phyloP scores from a whole-genome alignment of 1,140 invertebrate genomes.

The Anoplophora glabripennis region DNA sequence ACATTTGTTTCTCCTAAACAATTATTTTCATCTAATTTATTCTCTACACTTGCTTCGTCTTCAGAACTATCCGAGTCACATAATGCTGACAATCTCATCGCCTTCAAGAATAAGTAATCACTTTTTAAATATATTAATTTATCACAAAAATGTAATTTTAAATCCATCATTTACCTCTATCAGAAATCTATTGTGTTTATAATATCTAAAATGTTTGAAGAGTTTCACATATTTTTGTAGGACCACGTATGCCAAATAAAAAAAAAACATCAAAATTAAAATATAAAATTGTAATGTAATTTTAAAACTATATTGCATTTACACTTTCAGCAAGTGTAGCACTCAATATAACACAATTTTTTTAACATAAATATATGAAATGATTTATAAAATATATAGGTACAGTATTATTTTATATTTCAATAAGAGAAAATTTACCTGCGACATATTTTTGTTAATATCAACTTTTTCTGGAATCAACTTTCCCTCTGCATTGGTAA shows the following conservation, averaged over 20 bases:
- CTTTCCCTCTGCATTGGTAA: slow-evolving; percentile 19
- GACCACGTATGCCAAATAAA: no score
- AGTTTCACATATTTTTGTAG: no score
- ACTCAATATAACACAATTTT: not conserved
- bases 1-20: not conserved
- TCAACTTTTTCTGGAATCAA: slow-evolving; percentile 21
- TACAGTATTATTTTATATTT: not conserved
- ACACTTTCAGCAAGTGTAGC: no score
- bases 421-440: not conserved
- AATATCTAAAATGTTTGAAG: no score
- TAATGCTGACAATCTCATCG: slow-evolving; percentile 24
- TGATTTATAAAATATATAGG: not conserved
- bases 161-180: not conserved
- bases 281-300: no score
- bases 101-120: no score
- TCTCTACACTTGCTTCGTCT: slow-evolving; percentile 12
- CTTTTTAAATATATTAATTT: slow-evolving; percentile 3
- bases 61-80: slow-evolving; percentile 37
- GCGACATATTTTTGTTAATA: not conserved
- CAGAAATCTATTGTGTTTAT: not conserved
- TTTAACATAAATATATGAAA: not conserved
- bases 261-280: no score
- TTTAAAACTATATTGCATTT: no score
- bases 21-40: slow-evolving; percentile 15
- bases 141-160: not conserved